Base-by-base conservation (phyloP, 2,888 invertebrate genomes). In the Blomia tropicalis region DNA sequence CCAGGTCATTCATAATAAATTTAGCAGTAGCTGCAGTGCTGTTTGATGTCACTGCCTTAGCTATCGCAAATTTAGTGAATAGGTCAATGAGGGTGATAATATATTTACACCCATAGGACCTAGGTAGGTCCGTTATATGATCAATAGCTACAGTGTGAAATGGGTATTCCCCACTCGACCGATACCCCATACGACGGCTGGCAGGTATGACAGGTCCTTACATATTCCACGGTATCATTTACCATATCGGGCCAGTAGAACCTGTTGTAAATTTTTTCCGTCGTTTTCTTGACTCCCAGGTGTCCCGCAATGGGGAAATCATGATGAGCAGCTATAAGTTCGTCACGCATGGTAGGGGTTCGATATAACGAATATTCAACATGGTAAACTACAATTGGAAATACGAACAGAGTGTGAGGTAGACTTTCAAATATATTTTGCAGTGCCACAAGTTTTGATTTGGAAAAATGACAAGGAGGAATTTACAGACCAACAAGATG, bases 1-100 rank as follows among this genome's bases (percentile, higher is more conserved):
- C 36, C 11, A 58, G 5, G 23, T 58, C 58, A 23, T 58, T 41
- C 19, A 41, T 41, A 25, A 58, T 11, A 22, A 58, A 58, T 27
- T 58, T 58, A 11, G 58, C 58, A 25, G 41, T 41, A 22, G 19
- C 5, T 43, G 27, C 41, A 2, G 58, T 41, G 25, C 23, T 22
- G 2, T 4, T 41, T 17, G 3, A 22, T 2, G 23, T 22, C 2
- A 58, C 58, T 23, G 58, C 36, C 23, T 25, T 58, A 36, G 36
- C 31, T 5, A 58, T 58, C n/a, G 54, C 61, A 3, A 36, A 31
- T 31, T 41, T 53, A n/a, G 32, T 53, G 32, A 54, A 54, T 32
- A 30, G 30, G 30, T 54, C 53, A 7, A 36, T 53, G 17, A 29
- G 14, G 4, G 41, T 36, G 17, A 61, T 56, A 22, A 61, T 61